phyloP scores from a whole-genome alignment of 2,888 invertebrate genomes.

The Nephrotoma guestfalica region DNA sequence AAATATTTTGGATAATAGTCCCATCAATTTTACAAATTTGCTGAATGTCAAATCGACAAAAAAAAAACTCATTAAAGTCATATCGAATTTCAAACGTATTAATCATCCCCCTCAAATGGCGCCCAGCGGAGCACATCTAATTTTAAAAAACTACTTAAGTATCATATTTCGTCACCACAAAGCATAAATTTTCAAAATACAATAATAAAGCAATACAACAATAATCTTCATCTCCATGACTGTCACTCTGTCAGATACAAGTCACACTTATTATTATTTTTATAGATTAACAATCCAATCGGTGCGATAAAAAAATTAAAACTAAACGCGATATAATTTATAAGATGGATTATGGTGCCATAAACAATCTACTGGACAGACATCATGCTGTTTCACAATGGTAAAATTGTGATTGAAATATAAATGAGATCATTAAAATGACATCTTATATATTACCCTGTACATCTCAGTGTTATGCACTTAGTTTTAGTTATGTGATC shows the following conservation, averaged over 20 bases:
- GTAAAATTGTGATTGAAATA: background rate
- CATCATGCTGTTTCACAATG: background rate
- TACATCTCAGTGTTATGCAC: background rate
- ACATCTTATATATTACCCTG: background rate
- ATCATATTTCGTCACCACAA: background rate
- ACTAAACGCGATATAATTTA: background rate
- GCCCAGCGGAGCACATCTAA: background rate
- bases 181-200: background rate
- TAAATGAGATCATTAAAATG: background rate
- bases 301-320: background rate
- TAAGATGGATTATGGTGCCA: background rate
- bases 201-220: background rate
- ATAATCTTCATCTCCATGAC: background rate
- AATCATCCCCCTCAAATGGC: background rate
- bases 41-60: background rate
- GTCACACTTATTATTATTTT: background rate
- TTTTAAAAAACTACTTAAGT: background rate
- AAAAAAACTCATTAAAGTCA: background rate
- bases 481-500: background rate
- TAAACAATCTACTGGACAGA: background rate
- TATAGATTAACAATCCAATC: background rate
- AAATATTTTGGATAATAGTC: no score
- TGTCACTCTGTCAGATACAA: background rate
- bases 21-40: background rate
- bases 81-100: background rate